Evolutionary conservation across 1,140 invertebrate species (phyloP).

Genomic region (Listronotus oregonensis): DNA sequence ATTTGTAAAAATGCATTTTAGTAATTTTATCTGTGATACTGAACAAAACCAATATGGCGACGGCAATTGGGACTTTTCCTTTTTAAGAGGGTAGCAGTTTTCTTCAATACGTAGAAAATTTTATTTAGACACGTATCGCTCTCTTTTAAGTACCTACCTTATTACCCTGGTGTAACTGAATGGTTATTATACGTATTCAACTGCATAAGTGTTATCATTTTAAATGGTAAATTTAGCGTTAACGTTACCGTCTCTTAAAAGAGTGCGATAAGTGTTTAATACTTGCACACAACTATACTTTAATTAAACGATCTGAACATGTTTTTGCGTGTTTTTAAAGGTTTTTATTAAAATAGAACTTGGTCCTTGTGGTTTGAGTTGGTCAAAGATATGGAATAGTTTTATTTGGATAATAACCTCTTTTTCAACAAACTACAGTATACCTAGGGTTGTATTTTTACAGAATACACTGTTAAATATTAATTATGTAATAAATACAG

Average conservation of each 20-base stretch:
- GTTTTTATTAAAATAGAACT: too few species aligned
- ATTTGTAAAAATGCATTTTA: slow-evolving; percentile 62
- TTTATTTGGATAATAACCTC: neutral
- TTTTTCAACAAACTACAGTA: slow-evolving; percentile 7
- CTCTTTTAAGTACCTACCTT: neutral
- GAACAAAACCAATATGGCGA: slow-evolving; percentile 49
- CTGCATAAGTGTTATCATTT: too few species aligned
- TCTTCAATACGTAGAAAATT: neutral
- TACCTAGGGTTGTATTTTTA: slow-evolving; percentile 16
- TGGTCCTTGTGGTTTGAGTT: neutral
- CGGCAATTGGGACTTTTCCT: slow-evolving; percentile 30
- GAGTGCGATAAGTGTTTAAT: too few species aligned
- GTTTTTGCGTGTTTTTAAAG: too few species aligned
- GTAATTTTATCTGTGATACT: slow-evolving; percentile 68
- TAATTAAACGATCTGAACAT: too few species aligned
- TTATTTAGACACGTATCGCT: neutral
- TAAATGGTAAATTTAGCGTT: too few species aligned
- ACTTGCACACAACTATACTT: too few species aligned
- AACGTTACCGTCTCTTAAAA: too few species aligned
- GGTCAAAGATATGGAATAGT: neutral
- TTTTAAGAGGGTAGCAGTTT: neutral
- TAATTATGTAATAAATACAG: slow-evolving; percentile 3
- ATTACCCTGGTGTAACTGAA: too few species aligned
- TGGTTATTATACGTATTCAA: too few species aligned
- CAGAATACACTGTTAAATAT: neutral